Evolutionary conservation across 2,113 vertebrate genomes (phyloP), one percentile per base, ranked within the genome.

Genomic region (Tympanuchus pallidicinctus): DNA sequence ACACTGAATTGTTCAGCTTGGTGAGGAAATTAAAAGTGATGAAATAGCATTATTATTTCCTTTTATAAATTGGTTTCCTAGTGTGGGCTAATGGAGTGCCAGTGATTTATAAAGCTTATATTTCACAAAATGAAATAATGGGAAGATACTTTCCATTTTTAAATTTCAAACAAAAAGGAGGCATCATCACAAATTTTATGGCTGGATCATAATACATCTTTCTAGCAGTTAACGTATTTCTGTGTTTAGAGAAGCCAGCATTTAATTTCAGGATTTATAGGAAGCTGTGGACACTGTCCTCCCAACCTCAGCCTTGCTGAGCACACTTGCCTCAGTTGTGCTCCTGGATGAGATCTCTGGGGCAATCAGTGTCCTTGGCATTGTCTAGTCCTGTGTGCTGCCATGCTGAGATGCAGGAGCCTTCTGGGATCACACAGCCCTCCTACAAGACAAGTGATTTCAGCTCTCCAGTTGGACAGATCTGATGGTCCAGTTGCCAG

Each of bases 71-170:
- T 50, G 54, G 57, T 63, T 95, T 92, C 36, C 12, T 16, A 45
- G 43, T 47, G 64, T 52, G 90, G 65, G 61, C 18, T 94, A 86
- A 88, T 76, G 65, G 59, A 73, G 10, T 76, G 30, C 30, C 14
- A 82, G 32, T 87, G 81, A 94, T 89, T 90, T 89, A 73, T 87
- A 82, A 66, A 63, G 19, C 20, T 84, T 74, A 78, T 76, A 32
- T 43, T 82, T 92, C 71, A 79, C 92, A 56, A 72, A 78, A 93
- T 78, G 86, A 69, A 67, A 73, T 82, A 94, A 85, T 32, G 40
- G 63, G 78, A 87, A 90, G 61, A 73, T 59, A 61, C 56, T 82
- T 89, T 90, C 86, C 24, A 79, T 72, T 93, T 92, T 61, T 66
- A 86, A 87, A 79, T 15, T 34, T 89, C 34, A 65, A 36, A 11